phyloP scores from a whole-genome alignment of 2,888 invertebrate species.

The Psylliodes chrysocephalus region DNA sequence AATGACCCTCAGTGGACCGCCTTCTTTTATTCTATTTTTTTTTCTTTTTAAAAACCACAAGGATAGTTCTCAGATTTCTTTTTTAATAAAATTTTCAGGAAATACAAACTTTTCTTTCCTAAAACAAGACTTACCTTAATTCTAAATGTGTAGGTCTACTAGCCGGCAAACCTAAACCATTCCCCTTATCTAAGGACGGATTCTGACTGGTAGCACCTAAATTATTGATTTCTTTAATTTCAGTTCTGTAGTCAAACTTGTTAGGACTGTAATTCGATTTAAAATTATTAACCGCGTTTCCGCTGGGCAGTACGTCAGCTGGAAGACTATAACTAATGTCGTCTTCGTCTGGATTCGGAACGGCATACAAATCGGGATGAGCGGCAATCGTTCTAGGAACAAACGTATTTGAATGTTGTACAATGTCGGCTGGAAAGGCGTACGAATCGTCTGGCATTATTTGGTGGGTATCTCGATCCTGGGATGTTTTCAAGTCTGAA shows the following conservation, averaged over 20 bases:
- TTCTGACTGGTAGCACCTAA: constrained; percentile 44
- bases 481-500: not conserved
- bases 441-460: constrained; percentile 65
- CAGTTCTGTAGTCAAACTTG: constrained; percentile 41
- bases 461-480: constrained; percentile 51
- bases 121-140: constrained; percentile 59
- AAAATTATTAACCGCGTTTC: constrained; percentile 30
- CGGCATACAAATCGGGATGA: constrained; percentile 52
- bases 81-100: no score
- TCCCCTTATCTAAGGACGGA: constrained; percentile 43
- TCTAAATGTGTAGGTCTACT: constrained; percentile 62
- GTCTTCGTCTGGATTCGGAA: constrained; percentile 55
- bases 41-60: no score
- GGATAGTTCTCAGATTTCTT: no score
- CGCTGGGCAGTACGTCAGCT: constrained; percentile 57
- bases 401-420: constrained; percentile 54
- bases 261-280: constrained; percentile 39
- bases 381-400: constrained; percentile 48
- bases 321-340: constrained; percentile 63
- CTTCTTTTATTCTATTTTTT: no score
- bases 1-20: no score
- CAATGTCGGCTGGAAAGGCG: constrained; percentile 68
- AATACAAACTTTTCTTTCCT: no score
- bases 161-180: constrained; percentile 40
- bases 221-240: constrained; percentile 50